Conservation (phyloP, 2,888 invertebrate species). For the Crossocerus cetratus region DNA sequence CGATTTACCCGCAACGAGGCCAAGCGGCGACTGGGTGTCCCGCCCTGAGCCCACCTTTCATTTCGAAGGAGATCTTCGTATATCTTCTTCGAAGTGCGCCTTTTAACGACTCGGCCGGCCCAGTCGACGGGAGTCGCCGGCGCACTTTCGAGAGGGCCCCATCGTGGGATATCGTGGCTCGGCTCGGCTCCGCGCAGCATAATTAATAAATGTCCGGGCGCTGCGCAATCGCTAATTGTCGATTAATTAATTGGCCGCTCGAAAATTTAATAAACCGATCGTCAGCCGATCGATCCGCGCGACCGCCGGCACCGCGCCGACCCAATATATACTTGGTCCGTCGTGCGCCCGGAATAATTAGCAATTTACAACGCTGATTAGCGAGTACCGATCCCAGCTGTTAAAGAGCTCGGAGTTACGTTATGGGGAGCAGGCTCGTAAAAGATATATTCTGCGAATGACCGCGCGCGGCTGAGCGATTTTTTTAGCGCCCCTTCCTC, state of each 20-base stretch:
- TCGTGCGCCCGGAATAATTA: slow-evolving; percentile 23
- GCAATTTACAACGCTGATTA: slow-evolving; percentile 27
- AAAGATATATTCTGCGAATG: not conserved
- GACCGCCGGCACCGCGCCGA: no score
- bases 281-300: slow-evolving; percentile 24
- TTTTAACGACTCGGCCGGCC: slow-evolving; percentile 39
- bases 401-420: not conserved
- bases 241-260: slow-evolving; percentile 47
- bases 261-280: slow-evolving; percentile 35
- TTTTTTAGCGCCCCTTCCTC: not conserved
- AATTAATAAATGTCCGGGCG: slow-evolving; percentile 48
- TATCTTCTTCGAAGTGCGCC: slow-evolving; percentile 44
- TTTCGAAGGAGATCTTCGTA: slow-evolving; percentile 32
- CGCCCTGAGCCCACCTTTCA: slow-evolving; percentile 4
- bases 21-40: not conserved
- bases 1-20: slow-evolving; percentile 5
- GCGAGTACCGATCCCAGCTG: slow-evolving; percentile 8
- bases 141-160: slow-evolving; percentile 39
- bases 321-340: no score
- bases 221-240: slow-evolving; percentile 39
- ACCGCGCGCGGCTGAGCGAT: slow-evolving; percentile 12
- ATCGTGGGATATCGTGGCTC: slow-evolving; percentile 10
- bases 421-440: not conserved
- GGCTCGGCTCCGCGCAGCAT: slow-evolving; percentile 33
- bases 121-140: slow-evolving; percentile 35